Evolutionary conservation across 1,140 invertebrate species (phyloP).

Genomic region (Anthonomus grandis): DNA sequence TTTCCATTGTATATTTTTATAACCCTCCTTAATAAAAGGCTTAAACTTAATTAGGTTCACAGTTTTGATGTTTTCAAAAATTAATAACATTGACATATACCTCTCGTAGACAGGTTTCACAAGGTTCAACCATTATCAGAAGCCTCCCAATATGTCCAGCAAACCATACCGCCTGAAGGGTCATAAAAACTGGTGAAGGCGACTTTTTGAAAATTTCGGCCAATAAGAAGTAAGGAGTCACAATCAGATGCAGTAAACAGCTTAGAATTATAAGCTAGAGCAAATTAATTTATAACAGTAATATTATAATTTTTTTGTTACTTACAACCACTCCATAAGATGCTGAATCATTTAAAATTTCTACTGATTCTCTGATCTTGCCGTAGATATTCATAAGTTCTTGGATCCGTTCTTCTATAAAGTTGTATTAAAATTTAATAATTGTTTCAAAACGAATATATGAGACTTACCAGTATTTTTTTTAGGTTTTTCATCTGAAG

Average conservation of each 20-base stretch:
- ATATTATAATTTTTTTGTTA: slow-evolving; percentile 3
- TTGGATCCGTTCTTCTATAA: slow-evolving; percentile 7
- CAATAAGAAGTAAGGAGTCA: slow-evolving; percentile 69
- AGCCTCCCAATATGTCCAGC: slow-evolving; percentile 60
- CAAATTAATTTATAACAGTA: slow-evolving; percentile 5
- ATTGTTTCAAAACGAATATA: not conserved
- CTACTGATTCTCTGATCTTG: slow-evolving; percentile 11
- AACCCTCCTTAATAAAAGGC: not conserved
- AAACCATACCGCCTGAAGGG: slow-evolving; percentile 62
- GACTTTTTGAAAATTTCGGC: slow-evolving; percentile 54
- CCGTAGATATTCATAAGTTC: slow-evolving; percentile 11
- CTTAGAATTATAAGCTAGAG: slow-evolving; percentile 57
- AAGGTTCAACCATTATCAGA: slow-evolving; percentile 64
- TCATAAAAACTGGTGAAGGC: slow-evolving; percentile 47
- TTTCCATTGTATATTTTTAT: not conserved
- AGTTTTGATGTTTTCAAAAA: not conserved
- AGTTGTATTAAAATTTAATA: slow-evolving; percentile 7
- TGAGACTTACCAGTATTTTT: slow-evolving; percentile 7
- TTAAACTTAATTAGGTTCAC: not conserved
- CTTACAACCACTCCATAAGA: slow-evolving; percentile 17
- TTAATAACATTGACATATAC: slow-evolving; percentile 41
- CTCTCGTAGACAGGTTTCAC: slow-evolving; percentile 57
- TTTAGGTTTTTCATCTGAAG: slow-evolving; percentile 3
- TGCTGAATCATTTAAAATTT: slow-evolving; percentile 7
- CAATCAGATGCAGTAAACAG: slow-evolving; percentile 65